phyloP scores from a whole-genome alignment of 1,140 invertebrate genomes.

The Dendrolimus kikuchii region DNA sequence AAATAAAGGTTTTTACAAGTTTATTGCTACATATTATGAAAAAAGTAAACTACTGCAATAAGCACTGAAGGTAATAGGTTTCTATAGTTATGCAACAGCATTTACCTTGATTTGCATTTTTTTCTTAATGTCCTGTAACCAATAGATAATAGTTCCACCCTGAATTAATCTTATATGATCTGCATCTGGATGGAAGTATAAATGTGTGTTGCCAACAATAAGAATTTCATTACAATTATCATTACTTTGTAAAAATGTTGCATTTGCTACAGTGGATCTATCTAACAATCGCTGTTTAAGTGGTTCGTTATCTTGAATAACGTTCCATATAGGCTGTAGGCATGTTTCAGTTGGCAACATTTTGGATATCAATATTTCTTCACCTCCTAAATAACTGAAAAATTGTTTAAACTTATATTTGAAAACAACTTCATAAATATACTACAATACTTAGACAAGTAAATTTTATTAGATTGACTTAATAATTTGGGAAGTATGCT shows the following conservation, averaged over 20 bases:
- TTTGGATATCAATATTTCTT: conserved; percentile 73
- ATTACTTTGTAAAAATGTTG: conserved; percentile 75
- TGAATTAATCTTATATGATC: conserved; percentile 90
- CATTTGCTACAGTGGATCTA: conserved; percentile 77
- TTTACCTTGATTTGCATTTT: conserved; percentile 63
- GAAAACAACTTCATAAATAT: too few species aligned
- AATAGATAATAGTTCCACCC: conserved; percentile 76
- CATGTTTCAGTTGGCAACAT: conserved; percentile 68
- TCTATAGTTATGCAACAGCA: neutral
- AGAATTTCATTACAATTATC: conserved; percentile 76
- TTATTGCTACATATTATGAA: too few species aligned
- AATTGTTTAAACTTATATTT: neutral
- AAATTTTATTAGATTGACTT: too few species aligned
- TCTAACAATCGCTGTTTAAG: conserved; percentile 76
- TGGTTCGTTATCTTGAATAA: conserved; percentile 74
- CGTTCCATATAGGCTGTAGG: conserved; percentile 75
- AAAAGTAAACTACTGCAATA: neutral
- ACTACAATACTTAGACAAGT: too few species aligned
- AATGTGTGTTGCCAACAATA: conserved; percentile 90
- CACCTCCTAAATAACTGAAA: conserved; percentile 38
- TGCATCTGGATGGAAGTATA: conserved; percentile 92
- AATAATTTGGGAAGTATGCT: too few species aligned
- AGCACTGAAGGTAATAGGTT: neutral
- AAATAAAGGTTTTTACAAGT: too few species aligned
- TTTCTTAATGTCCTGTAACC: conserved; percentile 64